Evolutionary conservation across 2,113 vertebrate genomes (phyloP).

Genomic region (Melanotaenia duboulayi): DNA sequence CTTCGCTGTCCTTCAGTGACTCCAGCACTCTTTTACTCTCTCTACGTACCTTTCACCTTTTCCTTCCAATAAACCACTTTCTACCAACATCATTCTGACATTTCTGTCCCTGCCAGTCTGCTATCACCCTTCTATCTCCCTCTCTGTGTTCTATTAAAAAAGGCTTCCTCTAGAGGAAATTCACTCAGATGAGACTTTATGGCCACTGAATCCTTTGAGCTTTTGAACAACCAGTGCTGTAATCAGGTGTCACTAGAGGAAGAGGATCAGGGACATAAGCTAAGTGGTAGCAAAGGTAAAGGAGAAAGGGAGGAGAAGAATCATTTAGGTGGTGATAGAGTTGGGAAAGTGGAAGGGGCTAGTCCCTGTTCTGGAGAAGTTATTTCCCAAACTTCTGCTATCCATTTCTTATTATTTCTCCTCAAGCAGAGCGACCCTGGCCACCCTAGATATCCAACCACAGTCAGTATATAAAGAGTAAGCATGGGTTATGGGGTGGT

Average conservation of each 20-base stretch:
- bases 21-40: constrained; percentile 17
- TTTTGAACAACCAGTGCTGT: constrained; percentile 64
- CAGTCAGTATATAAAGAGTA: constrained; percentile 23
- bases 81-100: constrained; percentile 24
- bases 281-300: constrained; percentile 54
- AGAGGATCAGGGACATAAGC: constrained; percentile 51
- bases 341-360: constrained; percentile 54
- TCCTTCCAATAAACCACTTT: neutral
- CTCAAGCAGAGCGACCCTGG: constrained; percentile 55
- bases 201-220: constrained; percentile 76
- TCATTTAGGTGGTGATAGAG: constrained; percentile 37
- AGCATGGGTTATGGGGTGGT: neutral
- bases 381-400: constrained; percentile 50
- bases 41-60: constrained; percentile 35
- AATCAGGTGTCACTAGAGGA: constrained; percentile 76
- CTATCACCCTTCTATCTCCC: constrained; percentile 10
- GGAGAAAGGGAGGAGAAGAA: constrained; percentile 26
- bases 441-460: constrained; percentile 41
- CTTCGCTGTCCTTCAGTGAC: constrained; percentile 38
- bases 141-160: constrained; percentile 27
- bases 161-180: constrained; percentile 58
- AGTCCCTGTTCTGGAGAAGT: constrained; percentile 35
- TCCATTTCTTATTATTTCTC: constrained; percentile 70
- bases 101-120: constrained; percentile 29
- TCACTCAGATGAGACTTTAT: constrained; percentile 66